Evolutionary conservation across 1,140 invertebrate species (phyloP).

Genomic region (Coenobita brevimanus): DNA sequence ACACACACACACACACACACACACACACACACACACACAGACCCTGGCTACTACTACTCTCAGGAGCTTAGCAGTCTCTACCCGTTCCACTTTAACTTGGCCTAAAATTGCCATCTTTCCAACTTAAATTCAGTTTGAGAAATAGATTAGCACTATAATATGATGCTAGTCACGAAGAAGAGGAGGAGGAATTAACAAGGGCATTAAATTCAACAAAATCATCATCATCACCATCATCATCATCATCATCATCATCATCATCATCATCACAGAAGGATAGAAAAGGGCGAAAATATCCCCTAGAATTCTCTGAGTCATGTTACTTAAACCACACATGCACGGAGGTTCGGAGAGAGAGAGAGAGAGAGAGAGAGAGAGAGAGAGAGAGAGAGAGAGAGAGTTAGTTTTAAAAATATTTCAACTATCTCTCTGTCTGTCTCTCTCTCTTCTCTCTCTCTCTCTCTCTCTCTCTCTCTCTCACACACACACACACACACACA

Average conservation of each 20-base stretch:
- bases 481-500: too few species aligned
- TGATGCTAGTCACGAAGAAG: neutral
- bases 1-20: neutral
- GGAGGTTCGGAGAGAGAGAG: too few species aligned
- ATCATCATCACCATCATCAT: slow-evolving; percentile 2
- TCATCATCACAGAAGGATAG: neutral
- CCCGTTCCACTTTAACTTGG: too few species aligned
- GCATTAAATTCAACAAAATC: neutral
- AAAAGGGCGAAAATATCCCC: neutral
- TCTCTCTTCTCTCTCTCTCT: too few species aligned
- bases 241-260: neutral
- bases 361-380: too few species aligned
- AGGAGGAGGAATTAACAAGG: neutral
- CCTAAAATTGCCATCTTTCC: too few species aligned
- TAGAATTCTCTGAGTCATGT: neutral
- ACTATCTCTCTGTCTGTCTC: too few species aligned
- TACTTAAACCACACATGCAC: neutral
- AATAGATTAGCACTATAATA: neutral
- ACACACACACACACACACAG: neutral
- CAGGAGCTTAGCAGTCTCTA: neutral
- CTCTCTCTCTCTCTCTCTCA: too few species aligned
- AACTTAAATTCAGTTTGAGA: neutral
- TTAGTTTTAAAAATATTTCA: too few species aligned
- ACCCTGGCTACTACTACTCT: neutral
- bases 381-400: too few species aligned